Evolutionary conservation across 2,888 invertebrate genomes (phyloP).

Genomic region (Hoplodrina ambigua): DNA sequence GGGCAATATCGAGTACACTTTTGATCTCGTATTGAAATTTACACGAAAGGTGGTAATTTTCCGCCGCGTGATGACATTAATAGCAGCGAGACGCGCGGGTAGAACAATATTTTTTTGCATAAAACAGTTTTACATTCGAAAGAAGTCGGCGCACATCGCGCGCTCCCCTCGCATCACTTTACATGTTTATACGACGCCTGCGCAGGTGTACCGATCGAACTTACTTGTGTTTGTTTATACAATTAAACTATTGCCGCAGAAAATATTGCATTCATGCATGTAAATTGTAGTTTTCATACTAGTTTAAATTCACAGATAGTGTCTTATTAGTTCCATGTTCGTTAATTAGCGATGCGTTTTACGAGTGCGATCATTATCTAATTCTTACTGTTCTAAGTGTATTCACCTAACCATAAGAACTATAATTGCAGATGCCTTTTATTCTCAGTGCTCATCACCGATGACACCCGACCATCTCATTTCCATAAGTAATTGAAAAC

Average conservation of each 20-base stretch:
- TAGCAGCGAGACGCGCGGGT: conserved; percentile 75
- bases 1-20: conserved; percentile 76
- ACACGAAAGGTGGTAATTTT: conserved; percentile 88
- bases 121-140: conserved; percentile 79
- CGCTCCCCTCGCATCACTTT: conserved; percentile 73
- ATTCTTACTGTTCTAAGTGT: conserved; percentile 49
- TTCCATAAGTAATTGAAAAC: conserved; percentile 74
- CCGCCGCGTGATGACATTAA: conserved; percentile 87
- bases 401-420: conserved; percentile 29
- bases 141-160: conserved; percentile 65
- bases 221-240: conserved; percentile 60
- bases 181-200: conserved; percentile 74
- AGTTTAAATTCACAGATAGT: conserved; percentile 42
- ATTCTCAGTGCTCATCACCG: conserved; percentile 27
- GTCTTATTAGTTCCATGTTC: conserved; percentile 41
- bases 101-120: conserved; percentile 82
- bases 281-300: conserved; percentile 30
- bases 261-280: conserved; percentile 46
- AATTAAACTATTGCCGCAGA: conserved; percentile 59
- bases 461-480: conserved; percentile 51
- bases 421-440: conserved; percentile 31
- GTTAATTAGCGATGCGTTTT: conserved; percentile 59
- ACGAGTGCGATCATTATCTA: conserved; percentile 57
- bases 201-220: conserved; percentile 67
- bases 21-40: conserved; percentile 86